Conservation (phyloP, 1,140 invertebrate genomes). For the Tetragnatha versicolor region DNA sequence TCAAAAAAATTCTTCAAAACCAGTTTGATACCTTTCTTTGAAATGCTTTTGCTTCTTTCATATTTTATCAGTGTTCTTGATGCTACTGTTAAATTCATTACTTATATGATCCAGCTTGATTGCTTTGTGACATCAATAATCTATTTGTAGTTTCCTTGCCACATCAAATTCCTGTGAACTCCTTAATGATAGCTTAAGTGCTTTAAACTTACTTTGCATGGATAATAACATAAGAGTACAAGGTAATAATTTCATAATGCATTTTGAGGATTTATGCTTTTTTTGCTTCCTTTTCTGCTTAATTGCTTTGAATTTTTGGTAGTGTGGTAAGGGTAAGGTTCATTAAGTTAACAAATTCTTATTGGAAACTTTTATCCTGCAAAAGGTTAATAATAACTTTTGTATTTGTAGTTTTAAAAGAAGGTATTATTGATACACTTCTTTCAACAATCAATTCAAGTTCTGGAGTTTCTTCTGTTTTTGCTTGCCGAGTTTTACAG, state of each 20-base stretch:
- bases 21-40: too few relatives aligned
- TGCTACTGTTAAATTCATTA: too few relatives aligned
- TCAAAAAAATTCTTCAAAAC: too few relatives aligned
- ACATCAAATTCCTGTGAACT: conserved; percentile 21
- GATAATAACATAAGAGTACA: conserved; percentile 31
- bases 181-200: conserved; percentile 35
- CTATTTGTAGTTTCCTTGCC: conserved; percentile 6
- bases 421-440: conserved; percentile 21
- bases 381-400: too few relatives aligned
- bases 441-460: not conserved
- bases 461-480: conserved; percentile 21
- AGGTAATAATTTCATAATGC: not conserved
- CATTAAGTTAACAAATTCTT: not conserved
- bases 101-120: not conserved
- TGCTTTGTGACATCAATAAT: not conserved
- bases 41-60: too few relatives aligned
- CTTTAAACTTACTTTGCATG: conserved; percentile 41
- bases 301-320: not conserved
- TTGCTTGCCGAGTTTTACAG: conserved; percentile 33
- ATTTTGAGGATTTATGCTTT: not conserved
- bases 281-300: not conserved
- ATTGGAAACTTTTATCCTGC: too few relatives aligned
- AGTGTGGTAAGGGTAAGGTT: not conserved
- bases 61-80: too few relatives aligned
- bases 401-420: conserved; percentile 45